phyloP scores from a whole-genome alignment of 2,113 vertebrate genomes.

The Aptenodytes patagonicus region DNA sequence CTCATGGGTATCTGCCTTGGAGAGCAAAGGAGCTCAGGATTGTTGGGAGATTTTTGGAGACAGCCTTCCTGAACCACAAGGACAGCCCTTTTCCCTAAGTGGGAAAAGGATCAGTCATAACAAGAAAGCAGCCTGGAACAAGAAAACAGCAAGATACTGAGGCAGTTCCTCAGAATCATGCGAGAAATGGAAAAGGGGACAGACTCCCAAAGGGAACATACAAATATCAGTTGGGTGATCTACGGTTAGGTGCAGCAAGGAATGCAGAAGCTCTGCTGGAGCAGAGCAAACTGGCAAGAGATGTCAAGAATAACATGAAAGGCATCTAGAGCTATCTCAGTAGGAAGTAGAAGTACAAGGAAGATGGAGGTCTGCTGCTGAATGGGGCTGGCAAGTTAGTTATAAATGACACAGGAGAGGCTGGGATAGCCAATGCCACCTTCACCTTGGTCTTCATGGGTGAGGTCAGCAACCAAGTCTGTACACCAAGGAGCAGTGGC shows the following conservation, averaged over 20 bases:
- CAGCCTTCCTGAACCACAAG: not conserved
- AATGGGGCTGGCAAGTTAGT: not conserved
- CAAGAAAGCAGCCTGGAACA: not conserved
- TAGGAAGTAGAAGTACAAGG: not conserved
- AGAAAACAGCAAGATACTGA: not conserved
- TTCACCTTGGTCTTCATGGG: not conserved
- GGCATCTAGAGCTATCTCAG: not conserved
- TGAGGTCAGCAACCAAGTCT: not conserved
- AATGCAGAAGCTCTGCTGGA: not conserved
- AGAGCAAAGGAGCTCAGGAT: not conserved
- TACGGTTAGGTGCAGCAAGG: not conserved
- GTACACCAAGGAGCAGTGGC: not conserved
- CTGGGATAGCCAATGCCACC: not conserved
- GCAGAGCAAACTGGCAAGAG: not conserved
- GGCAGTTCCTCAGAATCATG: not conserved
- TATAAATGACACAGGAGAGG: not conserved
- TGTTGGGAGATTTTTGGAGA: not conserved
- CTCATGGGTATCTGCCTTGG: not conserved
- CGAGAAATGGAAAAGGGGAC: not conserved
- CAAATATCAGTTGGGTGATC: not conserved
- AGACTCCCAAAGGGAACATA: not conserved
- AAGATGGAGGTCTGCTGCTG: not conserved
- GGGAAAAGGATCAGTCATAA: not conserved
- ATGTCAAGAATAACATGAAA: not conserved
- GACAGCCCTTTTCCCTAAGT: not conserved